Base-by-base conservation (phyloP, 1,140 invertebrate genomes). In the Daktulosphaira vitifoliae region DNA sequence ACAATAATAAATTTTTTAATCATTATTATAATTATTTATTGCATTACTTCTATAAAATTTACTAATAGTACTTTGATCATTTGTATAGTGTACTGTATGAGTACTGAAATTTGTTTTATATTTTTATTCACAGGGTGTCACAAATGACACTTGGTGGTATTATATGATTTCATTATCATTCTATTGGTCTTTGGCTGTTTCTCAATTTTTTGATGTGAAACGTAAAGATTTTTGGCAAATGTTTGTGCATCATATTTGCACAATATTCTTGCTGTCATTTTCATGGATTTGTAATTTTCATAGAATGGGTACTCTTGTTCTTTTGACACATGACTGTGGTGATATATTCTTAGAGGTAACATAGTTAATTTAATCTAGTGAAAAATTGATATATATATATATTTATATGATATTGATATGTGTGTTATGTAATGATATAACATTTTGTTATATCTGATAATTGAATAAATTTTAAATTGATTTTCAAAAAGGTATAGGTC, bases 211-310 rank as follows among this genome's bases (percentile, higher is more conserved):
- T 73, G 94, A 98, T 76, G 85, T 92, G 39, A 90, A 88, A 71
- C 81, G 88, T 52, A 92, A 95, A 79, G 96, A 98, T 78, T 98
- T 98, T 76, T 92, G 89, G 87, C 92, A 98, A 80, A 98, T 98
- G 94, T 94, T 97, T 74, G 80, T 96, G 50, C 96, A 98, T 78
- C 95, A 99, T 73, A 83, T 95, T 72, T 89, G 90, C 4, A 96
- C 95, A 3, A 88, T 98, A 69, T 72, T 84, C 33, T 80, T 99
- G 38, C 83, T 98, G 77, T 85, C 81, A 48, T 87, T 98, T 72
- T 96, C 92, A 25, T 98, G 93, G 91, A 82, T 93, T 2, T 90
- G 90, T 73, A 98, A 98, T 78, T 81, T 98, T 68, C 86, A 89
- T 66, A 81, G 95, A 37, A 87, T 98, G 51, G 96, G 96, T 3